phyloP scores from a whole-genome alignment of 1,140 invertebrate species.

The Plodia interpunctella region DNA sequence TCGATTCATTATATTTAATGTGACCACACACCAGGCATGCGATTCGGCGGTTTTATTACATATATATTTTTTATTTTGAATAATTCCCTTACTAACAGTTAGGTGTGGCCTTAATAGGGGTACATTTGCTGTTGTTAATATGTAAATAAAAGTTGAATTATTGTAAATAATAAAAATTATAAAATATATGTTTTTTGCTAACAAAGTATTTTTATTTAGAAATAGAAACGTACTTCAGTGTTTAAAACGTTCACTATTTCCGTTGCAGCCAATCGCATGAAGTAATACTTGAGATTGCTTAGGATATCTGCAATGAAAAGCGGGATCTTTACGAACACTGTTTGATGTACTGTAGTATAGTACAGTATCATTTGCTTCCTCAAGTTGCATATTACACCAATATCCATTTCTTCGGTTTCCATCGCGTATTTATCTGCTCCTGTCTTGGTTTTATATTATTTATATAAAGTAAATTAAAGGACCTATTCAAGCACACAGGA shows the following conservation, averaged over 20 bases:
- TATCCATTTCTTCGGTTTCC: neutral
- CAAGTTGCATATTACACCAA: neutral
- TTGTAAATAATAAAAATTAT: constrained; percentile 75
- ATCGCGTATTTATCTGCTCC: neutral
- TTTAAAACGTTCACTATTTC: constrained; percentile 20
- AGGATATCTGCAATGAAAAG: neutral
- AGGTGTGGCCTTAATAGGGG: constrained; percentile 63
- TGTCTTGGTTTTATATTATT: neutral
- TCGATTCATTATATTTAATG: constrained; percentile 17
- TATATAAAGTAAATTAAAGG: too few species aligned
- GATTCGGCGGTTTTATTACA: constrained; percentile 25
- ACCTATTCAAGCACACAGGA: neutral
- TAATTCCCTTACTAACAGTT: constrained; percentile 60
- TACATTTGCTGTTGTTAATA: constrained; percentile 74
- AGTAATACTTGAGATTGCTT: neutral
- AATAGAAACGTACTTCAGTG: neutral
- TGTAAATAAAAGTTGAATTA: constrained; percentile 77
- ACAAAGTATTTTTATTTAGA: neutral
- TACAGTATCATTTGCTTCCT: neutral
- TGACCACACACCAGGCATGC: neutral
- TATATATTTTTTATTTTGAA: constrained; percentile 53
- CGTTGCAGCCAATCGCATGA: neutral
- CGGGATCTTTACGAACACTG: neutral
- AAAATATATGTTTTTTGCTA: constrained; percentile 76
- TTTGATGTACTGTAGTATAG: neutral